Base-by-base conservation (phyloP, 2,888 invertebrate species). In the Diplolepis rosae region DNA sequence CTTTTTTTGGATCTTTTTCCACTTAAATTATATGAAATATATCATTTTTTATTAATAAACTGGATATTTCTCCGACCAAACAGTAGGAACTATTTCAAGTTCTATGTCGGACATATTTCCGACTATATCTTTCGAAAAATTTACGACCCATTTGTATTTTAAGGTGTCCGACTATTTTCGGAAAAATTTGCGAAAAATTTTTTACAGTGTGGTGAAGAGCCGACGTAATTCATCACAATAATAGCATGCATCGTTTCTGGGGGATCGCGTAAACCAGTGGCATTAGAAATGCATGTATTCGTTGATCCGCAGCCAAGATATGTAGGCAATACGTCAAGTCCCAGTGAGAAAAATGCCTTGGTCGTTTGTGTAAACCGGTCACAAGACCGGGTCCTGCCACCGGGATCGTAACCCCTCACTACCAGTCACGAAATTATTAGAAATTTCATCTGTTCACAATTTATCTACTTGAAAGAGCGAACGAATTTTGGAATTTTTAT, bases 231-330 rank as follows among this genome's bases (percentile, higher is more conserved):
- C 82, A 84, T 84, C 84, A 84, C 79, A 76, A 72, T 73, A 78
- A 79, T 78, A 76, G 80, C 68, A 74, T 69, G 78, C 75, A 74
- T 78, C 75, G 73, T 75, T 73, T 65, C 70, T 68, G 68, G 45
- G 71, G 71, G 68, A 69, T 73, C 72, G 75, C 74, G 77, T 77
- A 77, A 80, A 78, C 78, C 75, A 70, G 76, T 78, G 73, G 79
- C 81, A 83, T 84, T 83, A 83, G 77, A 80, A 78, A 84, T 85
- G 84, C 84, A 84, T 85, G 83, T 84, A 83, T 83, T 83, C 84
- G 77, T 83, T 81, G 85, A 85, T 84, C 81, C 80, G 76, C 78
- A 77, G 83, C 82, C 82, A 83, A 83, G 85, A 84, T 85, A 84
- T 82, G 79, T 72, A 73, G 77, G 82, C 83, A 80, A 83, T 85